Base-by-base conservation (phyloP, 2,797 vertebrate genomes). In the Ptychadena robeensis region DNA sequence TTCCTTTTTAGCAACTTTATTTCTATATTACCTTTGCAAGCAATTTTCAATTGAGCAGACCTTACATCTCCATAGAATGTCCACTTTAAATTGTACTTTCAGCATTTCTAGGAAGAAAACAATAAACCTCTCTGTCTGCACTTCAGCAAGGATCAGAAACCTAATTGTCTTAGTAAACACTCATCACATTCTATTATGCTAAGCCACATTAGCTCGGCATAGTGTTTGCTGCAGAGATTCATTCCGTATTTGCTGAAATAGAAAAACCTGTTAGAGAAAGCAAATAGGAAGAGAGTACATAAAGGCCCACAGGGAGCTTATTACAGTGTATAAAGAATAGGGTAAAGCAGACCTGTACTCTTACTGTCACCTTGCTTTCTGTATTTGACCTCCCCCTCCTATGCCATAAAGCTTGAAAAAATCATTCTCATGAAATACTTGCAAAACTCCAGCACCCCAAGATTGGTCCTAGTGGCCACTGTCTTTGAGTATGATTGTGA, bases 251-350 rank as follows among this genome's bases (percentile, higher is more conserved):
- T 64, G 27, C 73, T 31, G 35, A 65, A 64, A n/a, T n/a, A n/a
- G n/a, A n/a, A 31, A 38, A 75, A 75, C 34, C 73, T 64, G 73
- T 76, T 44, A 44, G 37, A 35, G 64, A 76, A 66, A 66, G 73
- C 73, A 76, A 76, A 76, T 65, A 76, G 32, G 15, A 22, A 22
- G 1, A 1, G n/a, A 76, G 61, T 65, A 76, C 40, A 48, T 48
- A 44, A 64, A 66, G 61, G 66, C 61, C 61, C 28, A 12, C 27
- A 44, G 74, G 66, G 28, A 44, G 27, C 18, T 31, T 59, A 66
- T 76, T 37, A 73, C 25, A 9, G 4, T 15, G 30, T n/a, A 5
- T 53, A 37, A 27, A 35, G 18, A 34, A 14, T 15, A 31, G 15
- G 12, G 1, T 15, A 61, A 74, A 35, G 34, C 34, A 35, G 34